Evolutionary conservation across 30 jellyfish, hydroid and myxozoan species (phyloP), one percentile per base, ranked within the genome.

Genomic region (Hydractinia echinata): DNA sequence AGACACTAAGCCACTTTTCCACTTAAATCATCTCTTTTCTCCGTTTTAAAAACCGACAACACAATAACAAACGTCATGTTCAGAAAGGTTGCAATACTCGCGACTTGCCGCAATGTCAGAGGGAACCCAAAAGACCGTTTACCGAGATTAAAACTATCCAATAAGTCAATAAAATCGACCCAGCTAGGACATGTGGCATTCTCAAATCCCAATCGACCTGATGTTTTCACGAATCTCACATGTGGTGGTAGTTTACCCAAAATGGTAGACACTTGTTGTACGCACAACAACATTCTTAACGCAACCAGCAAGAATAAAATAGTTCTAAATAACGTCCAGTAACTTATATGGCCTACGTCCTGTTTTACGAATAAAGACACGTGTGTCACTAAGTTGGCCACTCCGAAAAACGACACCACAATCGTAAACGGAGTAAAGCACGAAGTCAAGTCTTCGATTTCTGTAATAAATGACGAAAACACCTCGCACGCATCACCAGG

Each of bases 281-380:
- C 95, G 30, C 95, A 88, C 9, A 89, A 72, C 51, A 89, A 58
- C 51, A 89, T 84, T 15, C 96, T 76, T 16, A 83, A 54, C 7
- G 96, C 90, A 84, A 84, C 64, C 51, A 84, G 81, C 51, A 84
- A 61, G 87, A 89, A 89, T 5, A 89, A 55, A 4, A 83, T 67
- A 2, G 96, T 89, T 73, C 96, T 78, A 53, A 80, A 81, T 13
- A 89, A 72, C 53, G 96, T 89, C 96, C 96, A 89, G 19, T 67
- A 73, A 52, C 73, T 58, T 48, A 79, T 76, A 62, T 50, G 66
- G 4, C 73, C 87, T 55, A 61, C 5, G n/a, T 67, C 50, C 39
- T 70, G 67, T 51, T 76, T 66, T 4, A 88, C 87, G 76, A 83
- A 73, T 49, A 89, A 61, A 60, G 87, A 79, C 53, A 80, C 64